Percentiles rank a stretch among this genome's conserved stretches.
Evolutionary conservation across 2,888 invertebrate genomes (phyloP).

Genomic region (Dasysyrphus albostriatus): DNA sequence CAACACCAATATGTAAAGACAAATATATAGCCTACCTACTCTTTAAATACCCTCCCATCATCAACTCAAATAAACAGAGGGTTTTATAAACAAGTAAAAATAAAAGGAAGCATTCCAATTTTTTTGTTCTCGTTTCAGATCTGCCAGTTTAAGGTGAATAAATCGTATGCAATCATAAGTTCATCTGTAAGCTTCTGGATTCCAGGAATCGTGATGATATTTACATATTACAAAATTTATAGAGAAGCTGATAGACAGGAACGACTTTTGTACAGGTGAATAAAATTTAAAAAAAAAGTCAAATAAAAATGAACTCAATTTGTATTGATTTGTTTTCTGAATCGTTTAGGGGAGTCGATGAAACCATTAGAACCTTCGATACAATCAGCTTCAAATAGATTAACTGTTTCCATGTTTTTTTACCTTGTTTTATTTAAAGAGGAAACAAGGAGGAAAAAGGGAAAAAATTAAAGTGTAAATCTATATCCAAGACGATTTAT

Average conservation of each 20-base stretch:
- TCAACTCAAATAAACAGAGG: constrained; percentile 22
- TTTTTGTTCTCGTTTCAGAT: constrained; percentile 78
- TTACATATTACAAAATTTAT: constrained; percentile 95
- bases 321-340: constrained; percentile 53
- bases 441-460: background rate
- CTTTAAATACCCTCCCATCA: background rate
- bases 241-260: constrained; percentile 93
- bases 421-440: background rate
- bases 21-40: background rate
- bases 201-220: constrained; percentile 96
- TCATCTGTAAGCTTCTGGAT: constrained; percentile 97
- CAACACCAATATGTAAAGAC: background rate
- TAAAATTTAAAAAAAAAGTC: constrained; percentile 78
- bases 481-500: background rate
- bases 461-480: background rate
- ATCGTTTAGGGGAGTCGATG: constrained; percentile 32
- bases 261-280: constrained; percentile 92
- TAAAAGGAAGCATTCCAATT: constrained; percentile 7
- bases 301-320: constrained; percentile 40
- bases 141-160: constrained; percentile 94
- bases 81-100: constrained; percentile 20
- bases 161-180: constrained; percentile 93
- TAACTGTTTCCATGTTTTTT: constrained; percentile 1
- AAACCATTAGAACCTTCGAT: constrained; percentile 29
- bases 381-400: constrained; percentile 14